These are phyloP conservation scores for Falco punctatus DNA, from an alignment of 2,113 vertebrate species.

Conservation along the genomic window DNA sequence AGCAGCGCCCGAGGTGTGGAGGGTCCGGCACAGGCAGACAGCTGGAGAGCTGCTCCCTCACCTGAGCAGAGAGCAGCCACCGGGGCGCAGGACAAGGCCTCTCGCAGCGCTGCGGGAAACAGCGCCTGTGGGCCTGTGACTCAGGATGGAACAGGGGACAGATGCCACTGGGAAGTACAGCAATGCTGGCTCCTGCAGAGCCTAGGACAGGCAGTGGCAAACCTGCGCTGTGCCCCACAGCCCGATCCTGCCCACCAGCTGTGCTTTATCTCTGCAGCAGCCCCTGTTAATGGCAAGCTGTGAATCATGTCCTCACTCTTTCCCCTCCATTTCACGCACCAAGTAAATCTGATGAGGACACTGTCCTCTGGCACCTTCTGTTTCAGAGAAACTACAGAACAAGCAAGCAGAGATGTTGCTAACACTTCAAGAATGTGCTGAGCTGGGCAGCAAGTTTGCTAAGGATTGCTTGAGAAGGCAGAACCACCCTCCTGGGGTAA, in stretches of 20 bases:
- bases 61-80: accelerated
- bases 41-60: neutral
- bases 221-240: neutral
- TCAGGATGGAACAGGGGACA: neutral
- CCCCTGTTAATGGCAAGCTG: neutral
- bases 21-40: accelerated
- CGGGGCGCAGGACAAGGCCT: neutral
- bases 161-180: neutral
- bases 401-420: slow-evolving; percentile 59
- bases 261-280: neutral
- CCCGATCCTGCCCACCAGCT: neutral
- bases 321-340: neutral
- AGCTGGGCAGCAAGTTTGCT: slow-evolving; percentile 40
- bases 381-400: slow-evolving; percentile 46
- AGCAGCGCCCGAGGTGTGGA: neutral
- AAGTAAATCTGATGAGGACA: slow-evolving; percentile 7
- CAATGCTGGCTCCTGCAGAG: accelerated
- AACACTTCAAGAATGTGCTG: slow-evolving; percentile 64
- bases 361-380: slow-evolving; percentile 25
- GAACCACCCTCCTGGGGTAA: slow-evolving; percentile 62
- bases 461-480: slow-evolving; percentile 54
- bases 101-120: neutral
- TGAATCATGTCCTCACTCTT: neutral
- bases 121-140: neutral
- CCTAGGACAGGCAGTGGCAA: neutral